Evolutionary conservation across 2,113 vertebrate genomes (phyloP).

Genomic region (Erythrolamprus reginae): DNA sequence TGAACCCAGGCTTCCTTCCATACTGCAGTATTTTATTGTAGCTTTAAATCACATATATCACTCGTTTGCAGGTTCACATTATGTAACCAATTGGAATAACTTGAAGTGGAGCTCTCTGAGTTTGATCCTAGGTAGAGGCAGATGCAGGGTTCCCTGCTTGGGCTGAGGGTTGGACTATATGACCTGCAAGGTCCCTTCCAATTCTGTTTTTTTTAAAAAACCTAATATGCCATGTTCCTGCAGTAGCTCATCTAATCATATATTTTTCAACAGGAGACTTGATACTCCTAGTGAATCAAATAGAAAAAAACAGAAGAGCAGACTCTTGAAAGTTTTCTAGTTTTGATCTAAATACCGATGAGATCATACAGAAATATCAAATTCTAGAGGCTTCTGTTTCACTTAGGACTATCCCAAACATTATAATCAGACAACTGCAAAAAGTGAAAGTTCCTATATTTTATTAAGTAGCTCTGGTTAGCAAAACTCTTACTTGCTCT

Average conservation of each 20-base stretch:
- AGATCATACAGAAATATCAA: not conserved
- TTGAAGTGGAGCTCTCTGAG: no score
- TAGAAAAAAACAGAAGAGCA: not conserved
- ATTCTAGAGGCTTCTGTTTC: not conserved
- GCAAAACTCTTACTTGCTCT: slow-evolving; percentile 84
- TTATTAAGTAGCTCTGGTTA: slow-evolving; percentile 11
- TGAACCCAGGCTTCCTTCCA: not conserved
- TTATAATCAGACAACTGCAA: not conserved
- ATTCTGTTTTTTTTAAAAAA: no score
- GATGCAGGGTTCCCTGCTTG: no score
- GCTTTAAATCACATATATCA: not conserved
- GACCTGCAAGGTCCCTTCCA: no score
- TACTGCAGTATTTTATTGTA: not conserved
- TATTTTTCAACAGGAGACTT: not conserved
- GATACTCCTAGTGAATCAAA: not conserved
- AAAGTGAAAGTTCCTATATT: not conserved
- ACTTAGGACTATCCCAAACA: not conserved
- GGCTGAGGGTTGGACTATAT: no score
- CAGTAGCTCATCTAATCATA: not conserved
- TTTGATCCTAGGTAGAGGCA: no score
- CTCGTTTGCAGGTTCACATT: not conserved
- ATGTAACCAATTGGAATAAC: not conserved
- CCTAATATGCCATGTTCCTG: not conserved
- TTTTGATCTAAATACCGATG: not conserved
- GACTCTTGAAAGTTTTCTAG: not conserved